Conservation (phyloP, 2,113 vertebrate genomes). For the Falco punctatus region DNA sequence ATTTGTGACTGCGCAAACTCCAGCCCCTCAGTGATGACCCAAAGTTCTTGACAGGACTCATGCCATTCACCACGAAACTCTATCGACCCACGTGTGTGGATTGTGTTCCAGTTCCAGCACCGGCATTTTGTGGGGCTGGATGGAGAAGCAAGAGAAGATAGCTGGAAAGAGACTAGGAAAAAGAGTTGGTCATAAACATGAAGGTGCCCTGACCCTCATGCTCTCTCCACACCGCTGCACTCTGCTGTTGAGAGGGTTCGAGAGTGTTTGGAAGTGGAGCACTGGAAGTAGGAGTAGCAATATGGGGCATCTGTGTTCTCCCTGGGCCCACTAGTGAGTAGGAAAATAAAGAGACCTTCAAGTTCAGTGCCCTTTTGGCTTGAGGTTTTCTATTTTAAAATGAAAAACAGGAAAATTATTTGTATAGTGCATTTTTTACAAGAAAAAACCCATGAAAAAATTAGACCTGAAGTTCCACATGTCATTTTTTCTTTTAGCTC, state of each 20-base stretch:
- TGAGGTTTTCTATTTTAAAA: not conserved
- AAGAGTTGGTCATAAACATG: not conserved
- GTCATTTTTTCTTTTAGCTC: not conserved
- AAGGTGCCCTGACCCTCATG: not conserved
- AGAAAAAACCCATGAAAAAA: not conserved
- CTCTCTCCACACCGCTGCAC: not conserved
- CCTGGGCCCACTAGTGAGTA: not conserved
- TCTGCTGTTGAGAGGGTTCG: not conserved
- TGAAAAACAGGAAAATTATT: not conserved
- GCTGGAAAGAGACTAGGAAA: not conserved
- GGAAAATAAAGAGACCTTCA: not conserved
- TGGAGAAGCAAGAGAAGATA: not conserved
- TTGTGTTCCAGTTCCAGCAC: not conserved
- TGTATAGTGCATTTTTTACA: not conserved
- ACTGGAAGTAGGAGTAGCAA: not conserved
- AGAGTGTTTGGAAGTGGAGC: not conserved
- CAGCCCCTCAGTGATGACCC: not conserved
- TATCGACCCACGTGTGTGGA: fast-evolving
- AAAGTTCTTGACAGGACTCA: not conserved
- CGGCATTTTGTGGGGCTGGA: not conserved
- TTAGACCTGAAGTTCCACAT: not conserved
- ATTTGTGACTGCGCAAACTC: not conserved
- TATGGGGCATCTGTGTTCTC: not conserved
- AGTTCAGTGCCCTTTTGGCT: not conserved
- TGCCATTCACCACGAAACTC: not conserved